A percentile compares a stretch with the other conserved stretches of the same genome.
Conservation (phyloP, 2,113 vertebrate species). For the Gulo gulo region DNA sequence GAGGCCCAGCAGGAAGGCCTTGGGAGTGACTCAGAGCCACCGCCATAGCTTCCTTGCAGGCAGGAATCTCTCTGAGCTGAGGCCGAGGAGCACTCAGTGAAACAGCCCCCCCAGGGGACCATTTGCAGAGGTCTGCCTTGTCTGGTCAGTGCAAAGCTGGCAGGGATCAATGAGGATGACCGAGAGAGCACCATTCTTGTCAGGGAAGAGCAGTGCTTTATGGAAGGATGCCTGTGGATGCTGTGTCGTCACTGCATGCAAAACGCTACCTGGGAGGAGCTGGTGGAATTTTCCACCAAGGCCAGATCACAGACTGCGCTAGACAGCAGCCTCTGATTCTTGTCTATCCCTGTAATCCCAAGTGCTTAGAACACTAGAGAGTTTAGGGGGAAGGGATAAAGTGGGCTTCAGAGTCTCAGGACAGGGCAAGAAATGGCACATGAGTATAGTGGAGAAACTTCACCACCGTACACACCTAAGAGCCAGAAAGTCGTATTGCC, state of each 20-base stretch:
- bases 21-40: not conserved
- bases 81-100: not conserved
- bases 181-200: not conserved
- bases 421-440: not conserved
- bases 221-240: not conserved
- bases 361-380: not conserved
- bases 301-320: not conserved
- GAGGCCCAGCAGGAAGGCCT: not conserved
- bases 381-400: fast-evolving
- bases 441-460: not conserved
- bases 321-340: not conserved
- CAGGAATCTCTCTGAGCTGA: not conserved
- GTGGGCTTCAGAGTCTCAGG: not conserved
- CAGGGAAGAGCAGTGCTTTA: not conserved
- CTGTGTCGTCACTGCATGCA: not conserved
- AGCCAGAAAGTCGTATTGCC: not conserved
- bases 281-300: slow-evolving; percentile 28
- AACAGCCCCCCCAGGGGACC: not conserved
- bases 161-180: not conserved
- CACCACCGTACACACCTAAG: not conserved
- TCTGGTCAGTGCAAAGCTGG: not conserved
- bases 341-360: not conserved
- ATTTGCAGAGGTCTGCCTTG: not conserved
- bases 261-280: not conserved
- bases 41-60: fast-evolving